Base-by-base conservation (phyloP, 2,888 invertebrate genomes). In the Dendrolimus pini region DNA sequence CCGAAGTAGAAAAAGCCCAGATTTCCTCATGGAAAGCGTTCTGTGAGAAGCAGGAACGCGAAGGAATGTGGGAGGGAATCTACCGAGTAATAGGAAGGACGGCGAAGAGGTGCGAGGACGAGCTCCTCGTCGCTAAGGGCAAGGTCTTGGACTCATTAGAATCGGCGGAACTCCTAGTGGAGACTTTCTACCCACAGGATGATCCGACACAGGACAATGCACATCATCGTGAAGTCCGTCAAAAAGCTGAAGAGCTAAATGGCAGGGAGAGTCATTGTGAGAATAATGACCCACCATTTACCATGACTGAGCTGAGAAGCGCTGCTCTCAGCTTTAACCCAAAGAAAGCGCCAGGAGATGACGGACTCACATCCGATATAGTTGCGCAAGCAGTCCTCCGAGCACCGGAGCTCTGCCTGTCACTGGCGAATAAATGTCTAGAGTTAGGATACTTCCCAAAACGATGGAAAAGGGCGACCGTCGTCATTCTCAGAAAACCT, bases 301-400 rank as follows among this genome's bases (percentile, higher is more conserved):
- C 63, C 0, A 9, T 7, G 1, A 18, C 13, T 1, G 64, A 67
- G 30, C 30, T 65, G 13, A 54, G 56, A 0, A 12, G 7, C 0
- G 58, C 18, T 1, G 18, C 18, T 2, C 18, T 18, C 2, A 18
- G 18, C 18, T 18, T 18, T 2, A 18, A 18, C 60, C 64, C 62
- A 0, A 64, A 63, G 13, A 67, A 66, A 30, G 67, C 67, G 0
- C 67, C 67, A 0, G 67, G 66, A 9, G 53, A 54, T 2, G 66
- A 69, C 8, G 64, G 66, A 1, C 42, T 65, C 1, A 64, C 64
- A n/a, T n/a, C n/a, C n/a, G n/a, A n/a, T n/a, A n/a, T n/a, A n/a
- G n/a, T n/a, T n/a, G n/a, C n/a, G n/a, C 18, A 18, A 18, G 18
- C 18, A 18, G 18, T 18, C 18, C 2, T 18, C 18, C 18, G 18